phyloP scores from a whole-genome alignment of 35 echinoderm and acorn worm species.

The Antedon bifida region DNA sequence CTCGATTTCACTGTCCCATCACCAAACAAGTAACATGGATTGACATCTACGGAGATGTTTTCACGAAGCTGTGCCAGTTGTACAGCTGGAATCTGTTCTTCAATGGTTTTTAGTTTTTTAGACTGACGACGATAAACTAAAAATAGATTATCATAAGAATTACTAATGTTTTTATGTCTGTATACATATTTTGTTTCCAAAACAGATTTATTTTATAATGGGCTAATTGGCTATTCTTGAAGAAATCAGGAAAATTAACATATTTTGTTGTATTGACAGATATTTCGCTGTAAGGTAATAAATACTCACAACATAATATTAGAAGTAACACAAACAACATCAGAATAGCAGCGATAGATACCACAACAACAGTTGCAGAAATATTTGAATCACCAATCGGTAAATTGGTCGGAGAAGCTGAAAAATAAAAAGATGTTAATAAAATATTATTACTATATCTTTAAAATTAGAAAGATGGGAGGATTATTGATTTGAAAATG shows the following conservation, averaged over 20 bases:
- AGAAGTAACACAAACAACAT: not conserved
- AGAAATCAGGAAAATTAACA: no score
- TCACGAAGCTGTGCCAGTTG: conserved; percentile 34
- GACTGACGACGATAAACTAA: conserved; percentile 20
- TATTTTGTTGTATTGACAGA: no score
- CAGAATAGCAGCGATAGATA: not conserved
- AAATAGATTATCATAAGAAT: not conserved
- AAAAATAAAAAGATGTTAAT: no score
- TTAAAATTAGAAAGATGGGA: no score
- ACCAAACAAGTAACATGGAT: conserved; percentile 44
- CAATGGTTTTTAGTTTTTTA: conserved; percentile 21
- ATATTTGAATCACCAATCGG: not conserved
- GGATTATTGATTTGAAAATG: no score
- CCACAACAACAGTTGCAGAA: not conserved
- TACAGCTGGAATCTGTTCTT: conserved; percentile 15
- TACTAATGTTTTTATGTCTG: no score
- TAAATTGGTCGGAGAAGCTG: not conserved
- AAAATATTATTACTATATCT: no score
- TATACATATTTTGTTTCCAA: no score
- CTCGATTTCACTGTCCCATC: conserved; percentile 15
- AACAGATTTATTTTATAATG: no score
- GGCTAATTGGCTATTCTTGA: no score
- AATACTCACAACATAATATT: not conserved
- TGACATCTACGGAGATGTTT: conserved; percentile 31
- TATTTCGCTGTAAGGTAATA: not conserved